Evolutionary conservation across 2,888 invertebrate genomes (phyloP), one percentile per base, ranked within the genome.

Genomic region (Lepidocyrtoides sp.): DNA sequence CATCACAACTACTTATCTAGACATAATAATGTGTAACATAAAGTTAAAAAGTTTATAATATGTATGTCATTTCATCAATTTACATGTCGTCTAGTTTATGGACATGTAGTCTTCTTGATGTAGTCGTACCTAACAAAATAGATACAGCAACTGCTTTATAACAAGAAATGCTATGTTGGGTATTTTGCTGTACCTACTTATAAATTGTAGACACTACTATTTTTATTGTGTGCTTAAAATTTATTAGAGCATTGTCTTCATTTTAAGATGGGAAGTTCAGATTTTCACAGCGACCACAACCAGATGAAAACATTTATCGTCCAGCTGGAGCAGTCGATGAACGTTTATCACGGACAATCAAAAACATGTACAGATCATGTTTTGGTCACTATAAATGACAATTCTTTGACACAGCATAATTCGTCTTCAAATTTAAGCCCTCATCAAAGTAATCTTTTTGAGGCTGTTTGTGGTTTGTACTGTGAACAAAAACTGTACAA

Each of bases 221-320:
- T 75, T 75, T 75, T 75, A 75, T 75, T 48, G 26, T 23, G 75
- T 48, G 44, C 75, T 75, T 75, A 48, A 48, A 75, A 75, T 75
- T 75, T 75, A 75, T 75, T 75, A 75, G 75, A 75, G 48, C 75
- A 75, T 75, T 75, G 75, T 75, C 75, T 75, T 29, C 44, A 12
- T 44, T 12, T 72, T 5, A 26, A 75, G 29, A 75, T 48, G 51
- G 29, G 23, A 26, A 75, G 51, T 63, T 26, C 29, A 14, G 29
- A 29, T 41, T 36, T 81, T 57, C 20, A 5, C 54, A n/a, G 17
- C 20, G n/a, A 82, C 36, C 2, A 82, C 66, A 48, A 66, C 36
- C 14, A 81, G 23, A n/a, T 69, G 69, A 29, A 36, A 69, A 36
- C 2, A 12, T 26, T 69, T 69, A 41, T 36, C 36, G 36, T 69